A percentile compares a stretch with the other conserved stretches of the same genome.
These are phyloP conservation scores for Iguana delicatissima DNA, from an alignment of 2,797 vertebrate genomes.

Conservation along the genomic window DNA sequence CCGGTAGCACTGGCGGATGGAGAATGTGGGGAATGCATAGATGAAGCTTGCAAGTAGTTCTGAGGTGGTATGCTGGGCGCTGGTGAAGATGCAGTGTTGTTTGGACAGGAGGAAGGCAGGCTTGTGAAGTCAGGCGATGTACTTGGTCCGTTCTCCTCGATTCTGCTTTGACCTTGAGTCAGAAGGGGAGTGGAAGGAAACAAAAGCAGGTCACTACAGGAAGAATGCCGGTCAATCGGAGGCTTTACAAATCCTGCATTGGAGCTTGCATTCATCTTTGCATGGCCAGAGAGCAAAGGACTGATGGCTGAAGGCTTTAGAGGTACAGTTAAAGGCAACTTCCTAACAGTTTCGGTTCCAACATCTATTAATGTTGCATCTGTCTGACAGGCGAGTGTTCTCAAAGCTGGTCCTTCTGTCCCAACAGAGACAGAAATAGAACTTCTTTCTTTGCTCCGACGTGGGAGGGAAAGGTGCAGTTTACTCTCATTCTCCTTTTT, in stretches of 20 bases:
- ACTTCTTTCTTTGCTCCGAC: conserved; percentile 81
- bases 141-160: conserved; percentile 89
- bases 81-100: conserved; percentile 67
- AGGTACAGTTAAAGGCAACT: conserved; percentile 85
- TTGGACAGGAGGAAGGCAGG: conserved; percentile 67
- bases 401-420: conserved; percentile 84
- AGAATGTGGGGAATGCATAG: conserved; percentile 81
- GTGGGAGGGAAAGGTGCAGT: conserved; percentile 75
- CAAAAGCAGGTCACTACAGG: conserved; percentile 75
- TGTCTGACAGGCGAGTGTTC: conserved; percentile 90
- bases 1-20: conserved; percentile 76
- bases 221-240: conserved; percentile 77
- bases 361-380: conserved; percentile 80
- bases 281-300: conserved; percentile 83
- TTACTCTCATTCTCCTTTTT: conserved; percentile 86
- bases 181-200: conserved; percentile 64
- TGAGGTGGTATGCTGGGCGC: conserved; percentile 65
- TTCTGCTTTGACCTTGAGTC: conserved; percentile 70
- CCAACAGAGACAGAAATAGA: conserved; percentile 86
- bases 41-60: conserved; percentile 61
- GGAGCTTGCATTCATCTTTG: conserved; percentile 80
- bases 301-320: conserved; percentile 86
- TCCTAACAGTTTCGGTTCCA: conserved; percentile 84
- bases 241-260: conserved; percentile 75
- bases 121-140: conserved; percentile 74